A percentile compares a stretch with the other conserved stretches of the same genome.
These are phyloP conservation scores for Tineola bisselliella DNA, from an alignment of 2,888 invertebrate genomes.

Conservation along the genomic window DNA sequence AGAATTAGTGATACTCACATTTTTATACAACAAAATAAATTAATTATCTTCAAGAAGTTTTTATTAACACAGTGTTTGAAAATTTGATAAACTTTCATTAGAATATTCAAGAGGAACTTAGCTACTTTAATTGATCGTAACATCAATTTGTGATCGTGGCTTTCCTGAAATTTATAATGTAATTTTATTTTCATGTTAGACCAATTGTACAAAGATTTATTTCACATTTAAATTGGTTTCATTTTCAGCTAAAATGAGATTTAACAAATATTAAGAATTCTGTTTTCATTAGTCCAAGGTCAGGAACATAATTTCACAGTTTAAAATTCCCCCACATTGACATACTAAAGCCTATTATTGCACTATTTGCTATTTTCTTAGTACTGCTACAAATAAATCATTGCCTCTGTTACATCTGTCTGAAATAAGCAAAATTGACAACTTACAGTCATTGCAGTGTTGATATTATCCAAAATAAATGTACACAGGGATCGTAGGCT, in stretches of 20 bases:
- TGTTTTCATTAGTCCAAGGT: too few relatives aligned
- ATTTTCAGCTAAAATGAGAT: too few relatives aligned
- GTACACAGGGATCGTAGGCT: conserved; percentile 33
- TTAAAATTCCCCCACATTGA: too few relatives aligned
- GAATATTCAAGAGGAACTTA: conserved; percentile 58
- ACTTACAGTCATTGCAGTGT: conserved; percentile 36
- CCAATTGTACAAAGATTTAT: conserved; percentile 3
- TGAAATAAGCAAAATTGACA: not conserved
- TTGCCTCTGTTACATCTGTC: too few relatives aligned
- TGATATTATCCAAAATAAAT: conserved; percentile 35
- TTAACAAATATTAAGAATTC: too few relatives aligned
- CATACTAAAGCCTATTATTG: too few relatives aligned
- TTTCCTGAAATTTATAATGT: conserved; percentile 30
- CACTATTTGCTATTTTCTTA: too few relatives aligned
- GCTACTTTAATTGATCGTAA: conserved; percentile 55
- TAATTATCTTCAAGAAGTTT: conserved; percentile 29
- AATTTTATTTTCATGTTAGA: conserved; percentile 5
- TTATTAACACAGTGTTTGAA: conserved; percentile 32
- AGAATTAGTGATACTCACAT: conserved; percentile 37
- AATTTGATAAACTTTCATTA: conserved; percentile 45
- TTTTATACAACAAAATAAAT: conserved; percentile 31
- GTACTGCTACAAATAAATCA: too few relatives aligned
- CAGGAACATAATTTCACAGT: too few relatives aligned
- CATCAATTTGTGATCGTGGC: conserved; percentile 42
- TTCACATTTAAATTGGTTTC: too few relatives aligned